Evolutionary conservation across 2,888 invertebrate species (phyloP), one percentile per base, ranked within the genome.

Genomic region (Cistogaster globosa): DNA sequence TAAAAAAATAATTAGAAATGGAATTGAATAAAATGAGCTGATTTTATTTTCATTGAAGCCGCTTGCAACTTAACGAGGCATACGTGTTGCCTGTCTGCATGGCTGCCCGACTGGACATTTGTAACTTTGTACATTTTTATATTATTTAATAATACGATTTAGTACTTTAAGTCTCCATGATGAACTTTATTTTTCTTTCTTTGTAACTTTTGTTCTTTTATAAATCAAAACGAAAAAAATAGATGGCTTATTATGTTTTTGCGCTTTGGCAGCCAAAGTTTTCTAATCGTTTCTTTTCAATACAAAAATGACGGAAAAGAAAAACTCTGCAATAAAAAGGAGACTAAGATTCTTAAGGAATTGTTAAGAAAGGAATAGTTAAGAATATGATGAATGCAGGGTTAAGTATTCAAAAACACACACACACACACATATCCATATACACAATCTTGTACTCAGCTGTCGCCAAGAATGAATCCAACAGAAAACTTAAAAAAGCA

Each of bases 11-110:
- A 20, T n/a, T n/a, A 74, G 55, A 53, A 62, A 62, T 6, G 16
- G n/a, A 63, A 62, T 53, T 26, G n/a, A 65, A 48, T 48, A 57
- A 69, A 71, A 71, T 9, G 22, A 32, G 38, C 38, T 38, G 38
- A 32, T 2, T 57, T 62, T 55, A 48, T 77, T 60, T 58, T 18
- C 42, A 79, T 48, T 18, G 42, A 12, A 53, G 60, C 26, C 42
- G 68, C 36, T 74, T 77, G 48, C 58, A 68, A 81, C 72, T 81
- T 68, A 53, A 74, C 26, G 57, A 68, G 72, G 62, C 60, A 57
- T 22, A 57, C 63, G 67, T 81, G 76, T 84, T 84, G 67, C 62
- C 51, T n/a, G 42, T 62, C 26, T 26, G 26, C 26, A 26, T 26
- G 26, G 26, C n/a, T n/a, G n/a, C n/a, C n/a, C n/a, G n/a, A n/a